These are phyloP conservation scores for Platysternon megacephalum DNA, from an alignment of 2,113 vertebrate species.

Conservation along the genomic window DNA sequence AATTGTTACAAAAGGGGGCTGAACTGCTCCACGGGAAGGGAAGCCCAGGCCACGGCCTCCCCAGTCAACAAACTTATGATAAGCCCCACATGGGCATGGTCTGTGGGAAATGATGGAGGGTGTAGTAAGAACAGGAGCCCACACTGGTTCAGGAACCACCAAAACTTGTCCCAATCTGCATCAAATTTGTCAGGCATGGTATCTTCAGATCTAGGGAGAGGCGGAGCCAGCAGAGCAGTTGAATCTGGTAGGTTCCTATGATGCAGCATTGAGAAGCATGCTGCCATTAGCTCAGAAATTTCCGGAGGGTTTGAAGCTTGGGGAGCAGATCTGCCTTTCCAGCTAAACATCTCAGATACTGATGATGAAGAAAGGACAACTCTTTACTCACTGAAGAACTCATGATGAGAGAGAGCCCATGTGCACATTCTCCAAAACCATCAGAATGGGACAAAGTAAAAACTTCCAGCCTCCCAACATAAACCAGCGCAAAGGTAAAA, in stretches of 20 bases:
- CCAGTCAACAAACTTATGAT: too few species aligned
- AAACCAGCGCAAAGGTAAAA: background rate
- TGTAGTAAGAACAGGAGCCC: background rate
- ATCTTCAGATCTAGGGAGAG: background rate
- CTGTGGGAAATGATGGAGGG: background rate
- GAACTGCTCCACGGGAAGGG: too few species aligned
- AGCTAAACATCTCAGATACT: background rate
- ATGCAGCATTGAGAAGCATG: too few species aligned
- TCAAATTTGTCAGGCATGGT: background rate
- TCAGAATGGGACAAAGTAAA: background rate
- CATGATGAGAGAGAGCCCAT: rapidly evolving
- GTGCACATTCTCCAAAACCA: background rate
- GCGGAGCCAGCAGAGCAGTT: background rate
- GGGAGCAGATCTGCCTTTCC: background rate
- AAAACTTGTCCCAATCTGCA: background rate
- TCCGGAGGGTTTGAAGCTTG: background rate
- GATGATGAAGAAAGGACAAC: background rate
- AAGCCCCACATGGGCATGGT: background rate
- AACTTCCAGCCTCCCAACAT: background rate
- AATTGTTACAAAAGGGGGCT: background rate
- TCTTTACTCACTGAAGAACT: background rate
- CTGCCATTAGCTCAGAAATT: rapidly evolving
- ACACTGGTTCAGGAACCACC: background rate
- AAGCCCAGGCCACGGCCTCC: too few species aligned
- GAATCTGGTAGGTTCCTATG: too few species aligned